Base-by-base conservation (phyloP, 2,113 vertebrate genomes). In the Pachypanchax playfairii region DNA sequence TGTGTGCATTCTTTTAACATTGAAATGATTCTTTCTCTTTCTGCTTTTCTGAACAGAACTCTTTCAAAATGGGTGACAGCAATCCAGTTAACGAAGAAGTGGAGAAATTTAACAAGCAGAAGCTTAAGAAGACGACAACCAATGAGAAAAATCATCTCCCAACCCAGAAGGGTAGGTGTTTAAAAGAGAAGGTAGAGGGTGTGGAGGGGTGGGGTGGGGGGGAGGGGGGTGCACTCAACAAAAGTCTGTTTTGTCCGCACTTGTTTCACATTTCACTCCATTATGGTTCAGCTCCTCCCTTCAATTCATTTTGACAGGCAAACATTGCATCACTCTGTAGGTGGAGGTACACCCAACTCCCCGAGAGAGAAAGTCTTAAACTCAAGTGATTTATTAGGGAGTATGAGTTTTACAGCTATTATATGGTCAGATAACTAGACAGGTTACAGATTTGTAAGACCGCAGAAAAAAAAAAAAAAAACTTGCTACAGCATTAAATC, bases 41-140 rank as follows among this genome's bases (percentile, higher is more conserved):
- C 4, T 7, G 21, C 54, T 39, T 38, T 14, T 22, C 6, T 28
- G 7, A 5, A 36, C 22, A 81, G 70, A 73, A 63, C 73, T 26
- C 56, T 6, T 65, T 35, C 75, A 91, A 84, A 69, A 92, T 92
- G 90, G 39, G 41, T 0, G 80, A 87, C 50, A 54, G 17, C 35
- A 75, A 88, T 14, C 67, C 72, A 28, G 66, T 91, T 21, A 83
- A 63, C 0, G 0, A 79, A 9, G 89, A 87, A 44, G 80, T 92
- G 73, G 48, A 93, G 82, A 81, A 76, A 6, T 96, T 94, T 67
- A 88, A 96, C 79, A 93, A 84, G 78, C 87, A 63, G 56, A 91
- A 85, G 73, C 88, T 96, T 57, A 94, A 88, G 62, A 95, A 93
- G 80, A 91, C 90, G 11, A 86, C 58, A 24, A 95, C 92, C 0